A percentile compares a stretch with the other conserved stretches of the same genome.
Conservation (phyloP, 2,797 vertebrate species). For the Acanthiza pusilla region DNA sequence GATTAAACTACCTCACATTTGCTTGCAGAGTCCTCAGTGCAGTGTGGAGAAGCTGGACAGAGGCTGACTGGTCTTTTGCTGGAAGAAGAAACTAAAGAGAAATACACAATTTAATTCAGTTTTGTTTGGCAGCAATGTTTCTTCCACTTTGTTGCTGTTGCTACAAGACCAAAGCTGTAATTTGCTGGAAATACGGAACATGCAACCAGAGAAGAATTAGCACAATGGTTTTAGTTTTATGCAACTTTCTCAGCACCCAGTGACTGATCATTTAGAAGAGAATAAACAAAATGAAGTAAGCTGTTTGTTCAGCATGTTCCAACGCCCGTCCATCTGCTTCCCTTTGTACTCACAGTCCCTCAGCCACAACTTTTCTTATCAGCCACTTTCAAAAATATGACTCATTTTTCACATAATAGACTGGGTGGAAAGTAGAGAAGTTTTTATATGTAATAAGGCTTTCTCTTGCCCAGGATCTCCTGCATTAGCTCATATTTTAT, state of each 20-base stretch:
- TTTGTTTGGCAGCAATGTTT: not conserved
- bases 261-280: not conserved
- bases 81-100: not conserved
- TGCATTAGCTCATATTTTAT: conserved; percentile 6
- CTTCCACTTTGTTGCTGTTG: not conserved
- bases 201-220: conserved; percentile 16
- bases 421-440: not conserved
- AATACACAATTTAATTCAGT: not conserved
- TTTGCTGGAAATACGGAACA: not conserved
- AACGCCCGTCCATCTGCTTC: conserved; percentile 24
- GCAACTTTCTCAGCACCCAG: not conserved
- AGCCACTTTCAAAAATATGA: conserved; percentile 27
- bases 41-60: not conserved
- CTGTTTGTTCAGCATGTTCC: conserved; percentile 56
- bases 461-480: not conserved
- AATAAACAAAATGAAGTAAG: conserved; percentile 56
- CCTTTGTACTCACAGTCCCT: conserved; percentile 8
- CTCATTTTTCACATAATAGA: conserved; percentile 47
- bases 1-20: not conserved
- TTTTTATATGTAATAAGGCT: conserved; percentile 1
- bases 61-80: not conserved
- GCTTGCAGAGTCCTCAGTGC: not conserved
- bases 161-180: not conserved
- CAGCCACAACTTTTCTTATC: conserved; percentile 42
- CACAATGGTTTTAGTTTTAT: not conserved